These are phyloP conservation scores for Asobara japonica DNA, from an alignment of 1,140 invertebrate species.

Conservation along the genomic window DNA sequence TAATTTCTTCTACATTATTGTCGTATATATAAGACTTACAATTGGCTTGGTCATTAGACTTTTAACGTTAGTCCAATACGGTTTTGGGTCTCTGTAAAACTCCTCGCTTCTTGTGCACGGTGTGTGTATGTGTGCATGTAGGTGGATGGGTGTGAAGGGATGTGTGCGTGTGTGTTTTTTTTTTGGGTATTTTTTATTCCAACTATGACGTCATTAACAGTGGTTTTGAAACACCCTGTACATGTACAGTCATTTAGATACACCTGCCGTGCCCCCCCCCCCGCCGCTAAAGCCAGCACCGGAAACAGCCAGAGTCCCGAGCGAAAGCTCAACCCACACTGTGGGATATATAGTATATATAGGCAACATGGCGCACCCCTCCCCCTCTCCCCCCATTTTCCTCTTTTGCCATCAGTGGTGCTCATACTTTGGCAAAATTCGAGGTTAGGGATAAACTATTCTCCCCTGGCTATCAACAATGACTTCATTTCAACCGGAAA, in stretches of 20 bases:
- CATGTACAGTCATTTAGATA: constrained; percentile 54
- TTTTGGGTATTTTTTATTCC: too few relatives aligned
- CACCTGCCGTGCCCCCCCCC: constrained; percentile 53
- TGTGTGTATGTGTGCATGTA: too few relatives aligned
- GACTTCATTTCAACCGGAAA: constrained; percentile 18
- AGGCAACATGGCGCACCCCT: constrained; percentile 57
- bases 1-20: too few relatives aligned
- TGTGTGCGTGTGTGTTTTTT: too few relatives aligned
- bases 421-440: constrained; percentile 48
- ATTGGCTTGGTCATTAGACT: too few relatives aligned
- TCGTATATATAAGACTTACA: too few relatives aligned
- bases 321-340: constrained; percentile 54
- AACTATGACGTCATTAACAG: too few relatives aligned
- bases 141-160: too few relatives aligned
- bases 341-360: too few relatives aligned
- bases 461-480: constrained; percentile 4
- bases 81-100: too few relatives aligned
- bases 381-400: not conserved
- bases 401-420: constrained; percentile 51
- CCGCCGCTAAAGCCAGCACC: constrained; percentile 48
- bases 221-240: constrained; percentile 48
- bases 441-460: not conserved
- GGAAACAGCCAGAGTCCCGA: constrained; percentile 59
- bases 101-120: too few relatives aligned
- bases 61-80: too few relatives aligned